Evolutionary conservation across 2,888 invertebrate genomes (phyloP).

Genomic region (Heliconius sara): DNA sequence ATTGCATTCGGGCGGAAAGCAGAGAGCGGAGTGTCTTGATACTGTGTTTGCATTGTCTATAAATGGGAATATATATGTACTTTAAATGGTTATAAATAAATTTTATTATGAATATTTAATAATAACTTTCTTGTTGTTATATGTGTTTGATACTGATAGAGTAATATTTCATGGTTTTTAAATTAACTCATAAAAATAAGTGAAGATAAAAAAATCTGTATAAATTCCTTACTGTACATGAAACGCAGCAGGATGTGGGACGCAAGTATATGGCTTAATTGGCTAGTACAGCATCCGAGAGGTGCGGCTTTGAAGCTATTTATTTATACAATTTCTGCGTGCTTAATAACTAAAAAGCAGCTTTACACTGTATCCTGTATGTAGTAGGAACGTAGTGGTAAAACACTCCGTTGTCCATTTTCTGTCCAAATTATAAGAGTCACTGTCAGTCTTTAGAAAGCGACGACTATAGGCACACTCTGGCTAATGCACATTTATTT

Average conservation of each 20-base stretch:
- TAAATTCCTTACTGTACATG: neutral
- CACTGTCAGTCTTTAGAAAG: too few species aligned
- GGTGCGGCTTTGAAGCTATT: conserved; percentile 2
- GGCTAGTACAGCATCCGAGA: conserved; percentile 1
- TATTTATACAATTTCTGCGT: neutral
- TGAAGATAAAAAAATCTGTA: neutral
- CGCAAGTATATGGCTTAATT: conserved; percentile 2
- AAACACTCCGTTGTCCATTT: too few species aligned
- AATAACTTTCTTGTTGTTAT: too few species aligned
- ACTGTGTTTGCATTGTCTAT: neutral
- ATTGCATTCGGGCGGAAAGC: neutral
- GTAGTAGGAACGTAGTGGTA: neutral
- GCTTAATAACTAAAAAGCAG: neutral
- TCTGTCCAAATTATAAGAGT: too few species aligned
- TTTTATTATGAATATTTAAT: too few species aligned
- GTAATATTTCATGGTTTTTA: neutral
- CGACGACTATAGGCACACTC: too few species aligned
- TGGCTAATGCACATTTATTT: too few species aligned
- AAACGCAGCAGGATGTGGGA: conserved; percentile 10
- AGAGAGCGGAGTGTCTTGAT: neutral
- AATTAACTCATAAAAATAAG: neutral
- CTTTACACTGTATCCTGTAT: neutral
- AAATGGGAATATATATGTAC: too few species aligned
- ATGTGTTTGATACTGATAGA: neutral
- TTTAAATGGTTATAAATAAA: too few species aligned